A percentile compares a stretch with the other conserved stretches of the same genome.
Conservation (phyloP, 2,888 invertebrate species). For the Dichetophora obliterata region DNA sequence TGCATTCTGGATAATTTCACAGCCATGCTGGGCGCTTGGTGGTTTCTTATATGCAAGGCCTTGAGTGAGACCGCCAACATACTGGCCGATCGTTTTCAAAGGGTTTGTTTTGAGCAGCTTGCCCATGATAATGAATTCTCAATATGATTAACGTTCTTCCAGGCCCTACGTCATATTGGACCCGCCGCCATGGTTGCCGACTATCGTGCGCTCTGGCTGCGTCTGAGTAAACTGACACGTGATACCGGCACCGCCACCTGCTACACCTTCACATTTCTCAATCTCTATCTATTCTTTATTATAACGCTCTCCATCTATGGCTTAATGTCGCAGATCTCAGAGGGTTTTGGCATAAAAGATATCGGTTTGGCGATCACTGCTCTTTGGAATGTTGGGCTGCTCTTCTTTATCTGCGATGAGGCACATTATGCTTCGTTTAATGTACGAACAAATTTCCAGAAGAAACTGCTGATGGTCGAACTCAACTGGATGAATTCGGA, state of each 20-base stretch:
- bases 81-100: conserved; percentile 79
- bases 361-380: conserved; percentile 79
- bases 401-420: conserved; percentile 82
- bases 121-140: not conserved
- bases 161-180: conserved; percentile 78
- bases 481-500: conserved; percentile 83
- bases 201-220: conserved; percentile 79
- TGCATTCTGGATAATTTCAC: conserved; percentile 79
- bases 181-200: conserved; percentile 79
- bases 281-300: conserved; percentile 78
- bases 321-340: conserved; percentile 79
- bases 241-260: conserved; percentile 78
- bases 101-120: conserved; percentile 61
- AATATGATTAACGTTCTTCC: not conserved
- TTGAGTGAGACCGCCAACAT: conserved; percentile 76
- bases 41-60: conserved; percentile 78
- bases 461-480: conserved; percentile 80
- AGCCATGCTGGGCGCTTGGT: conserved; percentile 79
- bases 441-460: conserved; percentile 80
- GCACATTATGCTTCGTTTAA: conserved; percentile 81
- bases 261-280: conserved; percentile 78
- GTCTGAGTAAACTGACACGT: conserved; percentile 77
- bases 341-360: conserved; percentile 80
- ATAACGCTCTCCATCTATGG: conserved; percentile 83
- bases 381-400: conserved; percentile 74